Conservation (phyloP, 23 tunicate species). For the Trididemnum miniatum region DNA sequence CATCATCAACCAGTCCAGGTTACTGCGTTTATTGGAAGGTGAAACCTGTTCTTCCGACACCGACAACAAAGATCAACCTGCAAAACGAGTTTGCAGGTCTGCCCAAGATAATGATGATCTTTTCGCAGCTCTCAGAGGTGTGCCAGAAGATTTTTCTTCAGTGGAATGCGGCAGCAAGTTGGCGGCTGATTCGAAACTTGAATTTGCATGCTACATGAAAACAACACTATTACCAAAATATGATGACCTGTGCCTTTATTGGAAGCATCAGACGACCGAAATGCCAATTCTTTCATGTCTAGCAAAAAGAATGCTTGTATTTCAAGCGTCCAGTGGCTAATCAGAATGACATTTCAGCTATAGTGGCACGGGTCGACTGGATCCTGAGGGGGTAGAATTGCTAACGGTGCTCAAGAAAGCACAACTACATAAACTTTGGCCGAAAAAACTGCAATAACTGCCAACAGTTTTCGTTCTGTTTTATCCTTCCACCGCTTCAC, state of each 20-base stretch:
- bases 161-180: slow-evolving; percentile 7
- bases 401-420: background rate
- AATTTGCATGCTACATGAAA: slow-evolving; percentile 2
- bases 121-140: slow-evolving; percentile 14
- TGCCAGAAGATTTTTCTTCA: background rate
- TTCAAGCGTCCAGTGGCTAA: background rate
- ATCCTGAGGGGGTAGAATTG: background rate
- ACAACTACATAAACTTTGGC: background rate
- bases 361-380: slow-evolving; percentile 4
- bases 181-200: background rate
- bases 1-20: background rate
- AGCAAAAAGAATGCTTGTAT: background rate
- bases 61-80: background rate
- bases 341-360: background rate
- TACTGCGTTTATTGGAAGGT: slow-evolving; percentile 1
- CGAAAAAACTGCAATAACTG: background rate
- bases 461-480: background rate
- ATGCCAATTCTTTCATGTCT: background rate
- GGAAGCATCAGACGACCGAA: slow-evolving; percentile 15
- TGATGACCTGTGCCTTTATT: slow-evolving; percentile 8
- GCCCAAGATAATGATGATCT: background rate
- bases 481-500: background rate
- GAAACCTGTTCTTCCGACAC: slow-evolving; percentile 5
- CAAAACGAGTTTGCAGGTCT: slow-evolving; percentile 5
- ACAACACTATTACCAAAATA: background rate